Evolutionary conservation across 1,140 invertebrate genomes (phyloP).

Genomic region (Artemia franciscana): DNA sequence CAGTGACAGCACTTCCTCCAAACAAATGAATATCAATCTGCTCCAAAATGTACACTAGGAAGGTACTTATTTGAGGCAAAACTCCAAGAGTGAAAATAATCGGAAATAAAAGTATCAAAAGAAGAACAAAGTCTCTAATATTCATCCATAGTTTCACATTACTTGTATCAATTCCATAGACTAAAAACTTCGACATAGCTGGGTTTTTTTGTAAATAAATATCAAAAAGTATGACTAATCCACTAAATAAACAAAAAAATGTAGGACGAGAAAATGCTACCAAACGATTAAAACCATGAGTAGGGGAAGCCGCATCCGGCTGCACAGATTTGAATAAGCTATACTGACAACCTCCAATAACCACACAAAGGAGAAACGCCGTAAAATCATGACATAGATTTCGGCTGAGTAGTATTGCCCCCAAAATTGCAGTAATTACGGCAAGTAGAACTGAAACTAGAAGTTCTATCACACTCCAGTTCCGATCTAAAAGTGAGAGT

Average conservation of each 20-base stretch:
- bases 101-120: slow-evolving; percentile 72
- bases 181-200: slow-evolving; percentile 23
- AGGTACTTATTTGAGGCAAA: slow-evolving; percentile 90
- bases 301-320: slow-evolving; percentile 90
- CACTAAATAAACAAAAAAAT: slow-evolving; percentile 74
- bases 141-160: slow-evolving; percentile 37
- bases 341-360: slow-evolving; percentile 90
- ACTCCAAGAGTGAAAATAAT: slow-evolving; percentile 78
- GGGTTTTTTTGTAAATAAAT: slow-evolving; percentile 20
- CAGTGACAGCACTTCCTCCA: slow-evolving; percentile 84
- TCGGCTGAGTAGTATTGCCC: slow-evolving; percentile 52
- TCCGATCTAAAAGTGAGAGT: slow-evolving; percentile 75
- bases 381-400: slow-evolving; percentile 76
- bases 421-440: slow-evolving; percentile 58
- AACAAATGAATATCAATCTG: slow-evolving; percentile 91
- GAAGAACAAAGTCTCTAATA: slow-evolving; percentile 42
- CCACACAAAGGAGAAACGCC: slow-evolving; percentile 84
- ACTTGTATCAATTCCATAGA: slow-evolving; percentile 53
- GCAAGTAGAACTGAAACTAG: slow-evolving; percentile 59
- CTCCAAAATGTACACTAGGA: slow-evolving; percentile 79
- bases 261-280: slow-evolving; percentile 77
- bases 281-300: slow-evolving; percentile 90
- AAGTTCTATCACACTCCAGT: slow-evolving; percentile 62
- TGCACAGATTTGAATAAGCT: slow-evolving; percentile 95
- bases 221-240: slow-evolving; percentile 42